Evolutionary conservation across 2,797 vertebrate species (phyloP).

Genomic region (Spea hammondii): DNA sequence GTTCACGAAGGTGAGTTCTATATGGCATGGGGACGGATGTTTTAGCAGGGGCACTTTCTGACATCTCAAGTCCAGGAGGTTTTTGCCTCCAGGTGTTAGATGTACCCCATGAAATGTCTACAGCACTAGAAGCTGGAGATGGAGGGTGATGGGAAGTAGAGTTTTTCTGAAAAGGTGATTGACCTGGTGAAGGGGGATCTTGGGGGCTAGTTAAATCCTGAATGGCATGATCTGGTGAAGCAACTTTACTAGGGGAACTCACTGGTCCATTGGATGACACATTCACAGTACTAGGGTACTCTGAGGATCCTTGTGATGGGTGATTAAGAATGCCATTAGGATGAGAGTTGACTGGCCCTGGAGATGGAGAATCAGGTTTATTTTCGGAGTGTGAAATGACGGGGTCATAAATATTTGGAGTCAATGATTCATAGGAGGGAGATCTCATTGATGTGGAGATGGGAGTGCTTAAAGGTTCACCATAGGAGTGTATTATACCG

Average conservation of each 20-base stretch:
- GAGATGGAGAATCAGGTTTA: neutral
- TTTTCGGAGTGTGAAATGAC: constrained; percentile 12
- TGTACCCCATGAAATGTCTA: constrained; percentile 52
- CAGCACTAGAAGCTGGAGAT: constrained; percentile 34
- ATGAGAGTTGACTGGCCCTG: constrained; percentile 2
- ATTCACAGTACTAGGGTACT: neutral
- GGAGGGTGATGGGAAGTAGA: constrained; percentile 5
- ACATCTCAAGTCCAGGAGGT: constrained; percentile 51
- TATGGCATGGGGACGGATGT: constrained; percentile 55
- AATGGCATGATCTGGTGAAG: neutral
- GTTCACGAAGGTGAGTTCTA: constrained; percentile 62
- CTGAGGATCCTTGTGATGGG: neutral
- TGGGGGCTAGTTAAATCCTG: neutral
- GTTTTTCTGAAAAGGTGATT: neutral
- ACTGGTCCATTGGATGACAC: constrained; percentile 37
- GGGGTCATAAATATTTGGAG: neutral
- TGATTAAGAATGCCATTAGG: constrained; percentile 11
- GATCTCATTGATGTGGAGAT: constrained; percentile 13
- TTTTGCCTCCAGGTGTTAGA: constrained; percentile 37
- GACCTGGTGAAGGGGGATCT: neutral
- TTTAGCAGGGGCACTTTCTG: constrained; percentile 51
- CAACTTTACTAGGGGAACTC: neutral
- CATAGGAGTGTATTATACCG: neutral
- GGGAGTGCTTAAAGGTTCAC: constrained; percentile 1
- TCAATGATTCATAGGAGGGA: neutral